phyloP scores from a whole-genome alignment of 2,888 invertebrate species.

The Rhaphigaster nebulosa region DNA sequence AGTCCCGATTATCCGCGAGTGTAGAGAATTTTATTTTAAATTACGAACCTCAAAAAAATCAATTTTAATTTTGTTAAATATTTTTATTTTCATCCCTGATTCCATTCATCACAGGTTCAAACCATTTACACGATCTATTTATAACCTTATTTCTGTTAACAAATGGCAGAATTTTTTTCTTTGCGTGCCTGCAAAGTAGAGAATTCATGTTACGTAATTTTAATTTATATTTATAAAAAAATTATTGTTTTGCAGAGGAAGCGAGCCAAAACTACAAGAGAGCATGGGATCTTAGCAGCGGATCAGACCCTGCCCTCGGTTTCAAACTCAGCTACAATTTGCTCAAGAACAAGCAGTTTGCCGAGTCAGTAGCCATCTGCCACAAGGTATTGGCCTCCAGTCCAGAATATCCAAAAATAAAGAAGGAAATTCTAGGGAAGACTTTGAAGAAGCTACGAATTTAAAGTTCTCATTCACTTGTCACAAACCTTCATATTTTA shows the following conservation, averaged over 20 bases:
- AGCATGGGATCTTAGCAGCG: constrained; percentile 74
- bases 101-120: too few species aligned
- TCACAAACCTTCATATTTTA: background rate
- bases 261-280: constrained; percentile 74
- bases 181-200: too few species aligned
- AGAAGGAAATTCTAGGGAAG: constrained; percentile 94
- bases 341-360: constrained; percentile 88
- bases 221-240: too few species aligned
- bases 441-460: constrained; percentile 80
- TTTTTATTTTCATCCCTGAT: too few species aligned
- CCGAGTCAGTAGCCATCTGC: constrained; percentile 93
- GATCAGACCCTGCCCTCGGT: constrained; percentile 89
- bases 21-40: too few species aligned
- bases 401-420: constrained; percentile 91
- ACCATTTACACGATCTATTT: too few species aligned
- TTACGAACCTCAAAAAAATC: too few species aligned
- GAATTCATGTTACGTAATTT: too few species aligned
- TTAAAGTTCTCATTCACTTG: background rate
- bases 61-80: too few species aligned
- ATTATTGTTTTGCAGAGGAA: constrained; percentile 68
- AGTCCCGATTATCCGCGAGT: too few species aligned
- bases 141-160: too few species aligned
- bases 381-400: constrained; percentile 84
- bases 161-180: too few species aligned
- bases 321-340: constrained; percentile 93